Conservation (phyloP, 2,888 invertebrate species). For the Netelia fuscicornis region DNA sequence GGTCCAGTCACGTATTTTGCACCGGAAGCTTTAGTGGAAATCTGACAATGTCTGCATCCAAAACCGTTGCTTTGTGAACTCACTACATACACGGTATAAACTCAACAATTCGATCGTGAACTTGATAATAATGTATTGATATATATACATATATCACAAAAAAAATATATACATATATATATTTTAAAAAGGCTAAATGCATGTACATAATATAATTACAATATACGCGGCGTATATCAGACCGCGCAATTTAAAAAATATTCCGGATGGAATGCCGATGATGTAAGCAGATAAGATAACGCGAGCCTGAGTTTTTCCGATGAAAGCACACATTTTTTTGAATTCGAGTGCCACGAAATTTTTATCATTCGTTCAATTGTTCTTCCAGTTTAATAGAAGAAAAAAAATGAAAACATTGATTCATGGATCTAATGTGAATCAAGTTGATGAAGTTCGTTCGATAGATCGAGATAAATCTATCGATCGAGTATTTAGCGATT, state of each 20-base stretch:
- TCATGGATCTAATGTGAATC: neutral
- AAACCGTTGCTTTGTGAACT: conserved; percentile 62
- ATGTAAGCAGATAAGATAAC: conserved; percentile 17
- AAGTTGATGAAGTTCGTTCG: neutral
- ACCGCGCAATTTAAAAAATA: conserved; percentile 43
- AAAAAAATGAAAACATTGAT: neutral
- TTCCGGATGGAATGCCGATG: conserved; percentile 32
- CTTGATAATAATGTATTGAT: conserved; percentile 75
- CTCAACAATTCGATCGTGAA: conserved; percentile 76
- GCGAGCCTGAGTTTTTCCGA: neutral
- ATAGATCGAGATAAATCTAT: neutral
- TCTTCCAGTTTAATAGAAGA: neutral
- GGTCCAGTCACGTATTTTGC: neutral
- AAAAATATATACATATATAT: conserved; percentile 33
- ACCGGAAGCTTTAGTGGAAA: neutral
- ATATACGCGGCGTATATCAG: conserved; percentile 46
- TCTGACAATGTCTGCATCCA: conserved; percentile 54
- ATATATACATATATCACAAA: conserved; percentile 19
- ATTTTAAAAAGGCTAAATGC: conserved; percentile 51
- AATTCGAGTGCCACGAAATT: neutral
- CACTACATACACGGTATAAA: conserved; percentile 65
- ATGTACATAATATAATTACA: conserved; percentile 66
- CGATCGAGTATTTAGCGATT: neutral
- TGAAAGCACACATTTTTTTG: conserved; percentile 3
- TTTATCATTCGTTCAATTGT: conserved; percentile 3